These are phyloP conservation scores for Leptinotarsa juncta DNA, from an alignment of 2,888 invertebrate genomes.

Conservation along the genomic window DNA sequence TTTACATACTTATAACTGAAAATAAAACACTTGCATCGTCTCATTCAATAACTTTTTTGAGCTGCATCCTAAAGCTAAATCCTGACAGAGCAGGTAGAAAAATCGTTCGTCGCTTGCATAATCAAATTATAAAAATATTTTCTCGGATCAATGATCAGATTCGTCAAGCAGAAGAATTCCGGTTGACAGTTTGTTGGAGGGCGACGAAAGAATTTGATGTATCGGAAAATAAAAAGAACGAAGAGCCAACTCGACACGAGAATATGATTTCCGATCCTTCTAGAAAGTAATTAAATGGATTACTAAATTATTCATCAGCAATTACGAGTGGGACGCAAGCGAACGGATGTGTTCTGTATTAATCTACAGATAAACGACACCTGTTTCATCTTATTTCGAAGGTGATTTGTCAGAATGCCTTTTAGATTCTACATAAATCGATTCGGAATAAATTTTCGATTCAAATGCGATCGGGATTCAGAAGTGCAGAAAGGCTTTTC, in stretches of 20 bases:
- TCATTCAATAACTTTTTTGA: background rate
- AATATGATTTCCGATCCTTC: slow-evolving; percentile 30
- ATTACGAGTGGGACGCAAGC: slow-evolving; percentile 52
- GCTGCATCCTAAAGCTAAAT: background rate
- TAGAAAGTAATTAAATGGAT: slow-evolving; percentile 34
- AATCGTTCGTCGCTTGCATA: slow-evolving; percentile 30
- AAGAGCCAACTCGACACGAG: slow-evolving; percentile 11
- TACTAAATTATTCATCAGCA: slow-evolving; percentile 52
- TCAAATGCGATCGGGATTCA: slow-evolving; percentile 28
- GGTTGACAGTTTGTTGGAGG: slow-evolving; percentile 40
- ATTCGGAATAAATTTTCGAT: slow-evolving; percentile 43
- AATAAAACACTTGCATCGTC: background rate
- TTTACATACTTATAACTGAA: background rate
- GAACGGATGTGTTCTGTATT: slow-evolving; percentile 45
- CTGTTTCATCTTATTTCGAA: slow-evolving; percentile 49
- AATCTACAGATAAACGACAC: slow-evolving; percentile 49
- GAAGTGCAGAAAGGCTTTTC: slow-evolving; percentile 24
- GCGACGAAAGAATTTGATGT: slow-evolving; percentile 47
- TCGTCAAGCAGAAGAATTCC: slow-evolving; percentile 33
- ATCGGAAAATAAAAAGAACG: slow-evolving; percentile 33
- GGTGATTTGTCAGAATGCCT: slow-evolving; percentile 49
- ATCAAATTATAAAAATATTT: slow-evolving; percentile 42
- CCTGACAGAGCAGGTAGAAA: slow-evolving; percentile 27
- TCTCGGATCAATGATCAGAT: slow-evolving; percentile 33
- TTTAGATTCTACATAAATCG: slow-evolving; percentile 40